Conservation (phyloP, 2,113 vertebrate species). For the Sigmodon hispidus region DNA sequence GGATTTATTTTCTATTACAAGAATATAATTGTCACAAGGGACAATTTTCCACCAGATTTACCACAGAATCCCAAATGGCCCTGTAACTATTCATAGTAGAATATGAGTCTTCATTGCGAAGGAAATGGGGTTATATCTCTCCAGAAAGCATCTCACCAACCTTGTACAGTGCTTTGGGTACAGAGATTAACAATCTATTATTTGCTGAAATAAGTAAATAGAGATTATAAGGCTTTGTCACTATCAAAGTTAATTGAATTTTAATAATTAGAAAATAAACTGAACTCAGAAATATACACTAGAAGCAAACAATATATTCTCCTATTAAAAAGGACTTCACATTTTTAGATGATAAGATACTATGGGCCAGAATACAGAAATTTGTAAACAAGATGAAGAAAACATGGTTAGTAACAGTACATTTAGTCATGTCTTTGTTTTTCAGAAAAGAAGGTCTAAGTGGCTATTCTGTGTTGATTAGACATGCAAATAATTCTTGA, state of each 20-base stretch:
- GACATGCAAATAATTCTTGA: background rate
- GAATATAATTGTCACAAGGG: background rate
- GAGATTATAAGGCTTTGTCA: background rate
- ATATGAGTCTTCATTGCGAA: background rate
- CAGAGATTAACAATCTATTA: background rate
- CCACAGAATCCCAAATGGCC: background rate
- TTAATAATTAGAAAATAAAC: background rate
- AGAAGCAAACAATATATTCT: background rate
- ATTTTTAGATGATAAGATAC: background rate
- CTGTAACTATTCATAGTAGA: background rate
- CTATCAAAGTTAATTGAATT: background rate
- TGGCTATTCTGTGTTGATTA: background rate
- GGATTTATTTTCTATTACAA: background rate
- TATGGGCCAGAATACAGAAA: background rate
- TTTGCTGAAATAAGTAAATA: background rate
- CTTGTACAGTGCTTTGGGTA: background rate
- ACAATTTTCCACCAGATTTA: background rate
- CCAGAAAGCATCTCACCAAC: fast-evolving
- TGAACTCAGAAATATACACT: background rate
- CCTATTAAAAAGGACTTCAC: background rate
- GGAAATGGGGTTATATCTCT: background rate
- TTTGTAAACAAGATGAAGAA: background rate
- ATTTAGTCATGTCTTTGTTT: background rate
- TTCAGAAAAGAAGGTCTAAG: background rate
- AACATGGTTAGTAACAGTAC: background rate